Percentiles rank a stretch among this genome's conserved stretches.
These are phyloP conservation scores for Drosophila austrosaltans DNA, from an alignment of 2,888 invertebrate genomes.

Conservation along the genomic window DNA sequence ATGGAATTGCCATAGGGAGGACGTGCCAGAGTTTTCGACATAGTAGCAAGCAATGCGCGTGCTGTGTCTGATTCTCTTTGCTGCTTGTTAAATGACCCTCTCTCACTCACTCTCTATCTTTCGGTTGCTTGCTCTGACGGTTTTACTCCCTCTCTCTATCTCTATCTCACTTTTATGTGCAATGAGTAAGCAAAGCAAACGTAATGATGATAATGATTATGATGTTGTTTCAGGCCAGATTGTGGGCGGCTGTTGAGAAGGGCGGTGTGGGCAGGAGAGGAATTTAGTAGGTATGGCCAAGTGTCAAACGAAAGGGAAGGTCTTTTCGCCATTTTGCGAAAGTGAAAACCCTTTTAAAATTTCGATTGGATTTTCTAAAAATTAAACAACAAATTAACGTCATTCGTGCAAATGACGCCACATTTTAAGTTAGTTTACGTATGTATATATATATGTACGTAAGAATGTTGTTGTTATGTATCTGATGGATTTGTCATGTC, in stretches of 20 bases:
- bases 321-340: slow-evolving; percentile 49
- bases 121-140: slow-evolving; percentile 43
- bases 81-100: neutral
- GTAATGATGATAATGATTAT: neutral
- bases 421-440: slow-evolving; percentile 21
- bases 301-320: slow-evolving; percentile 64
- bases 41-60: slow-evolving; percentile 53
- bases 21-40: slow-evolving; percentile 70
- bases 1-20: slow-evolving; percentile 65
- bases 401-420: slow-evolving; percentile 44
- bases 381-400: slow-evolving; percentile 41
- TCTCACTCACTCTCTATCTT: slow-evolving; percentile 26
- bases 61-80: slow-evolving; percentile 36
- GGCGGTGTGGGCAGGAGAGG: slow-evolving; percentile 19
- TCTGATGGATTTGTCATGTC: slow-evolving; percentile 41
- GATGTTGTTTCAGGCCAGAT: slow-evolving; percentile 22
- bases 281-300: neutral
- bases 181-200: slow-evolving; percentile 29
- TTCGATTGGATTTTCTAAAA: slow-evolving; percentile 35
- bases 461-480: neutral
- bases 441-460: neutral
- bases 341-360: slow-evolving; percentile 54
- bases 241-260: slow-evolving; percentile 36
- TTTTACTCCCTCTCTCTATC: slow-evolving; percentile 17
- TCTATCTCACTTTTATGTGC: slow-evolving; percentile 9